Evolutionary conservation across 2,888 invertebrate species (phyloP).

Genomic region (Glyphotaelius pellucidus): DNA sequence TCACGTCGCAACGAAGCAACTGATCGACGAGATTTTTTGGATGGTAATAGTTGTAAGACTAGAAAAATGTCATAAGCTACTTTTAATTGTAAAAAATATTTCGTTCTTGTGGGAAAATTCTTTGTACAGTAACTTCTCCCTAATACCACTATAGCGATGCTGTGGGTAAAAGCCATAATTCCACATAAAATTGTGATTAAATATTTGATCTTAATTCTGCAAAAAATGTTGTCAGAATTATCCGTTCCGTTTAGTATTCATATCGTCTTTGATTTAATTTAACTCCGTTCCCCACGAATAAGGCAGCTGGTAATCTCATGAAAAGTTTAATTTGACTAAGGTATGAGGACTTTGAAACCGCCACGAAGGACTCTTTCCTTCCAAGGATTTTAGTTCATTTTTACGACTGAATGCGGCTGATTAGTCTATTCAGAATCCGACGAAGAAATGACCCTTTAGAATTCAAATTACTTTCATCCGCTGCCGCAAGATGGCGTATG

Average conservation of each 20-base stretch:
- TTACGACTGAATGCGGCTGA: conserved; percentile 58
- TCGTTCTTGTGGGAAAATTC: too few relatives aligned
- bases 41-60: too few relatives aligned
- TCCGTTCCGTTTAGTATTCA: neutral
- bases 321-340: conserved; percentile 57
- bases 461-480: conserved; percentile 57
- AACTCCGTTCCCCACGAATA: neutral
- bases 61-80: too few relatives aligned
- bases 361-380: neutral
- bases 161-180: too few relatives aligned
- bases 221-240: neutral
- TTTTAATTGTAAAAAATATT: too few relatives aligned
- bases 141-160: too few relatives aligned
- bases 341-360: conserved; percentile 28
- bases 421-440: conserved; percentile 60
- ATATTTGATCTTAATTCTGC: neutral
- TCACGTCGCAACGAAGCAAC: too few relatives aligned
- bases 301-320: conserved; percentile 49
- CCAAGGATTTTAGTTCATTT: conserved; percentile 53
- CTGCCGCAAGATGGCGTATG: neutral
- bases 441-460: conserved; percentile 61
- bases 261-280: conserved; percentile 14
- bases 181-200: neutral
- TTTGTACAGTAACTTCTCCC: too few relatives aligned
- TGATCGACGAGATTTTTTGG: too few relatives aligned